A percentile compares a stretch with the other conserved stretches of the same genome.
These are phyloP conservation scores for Sinopyrophorus schimmeli DNA, from an alignment of 2,888 invertebrate species.

Conservation along the genomic window DNA sequence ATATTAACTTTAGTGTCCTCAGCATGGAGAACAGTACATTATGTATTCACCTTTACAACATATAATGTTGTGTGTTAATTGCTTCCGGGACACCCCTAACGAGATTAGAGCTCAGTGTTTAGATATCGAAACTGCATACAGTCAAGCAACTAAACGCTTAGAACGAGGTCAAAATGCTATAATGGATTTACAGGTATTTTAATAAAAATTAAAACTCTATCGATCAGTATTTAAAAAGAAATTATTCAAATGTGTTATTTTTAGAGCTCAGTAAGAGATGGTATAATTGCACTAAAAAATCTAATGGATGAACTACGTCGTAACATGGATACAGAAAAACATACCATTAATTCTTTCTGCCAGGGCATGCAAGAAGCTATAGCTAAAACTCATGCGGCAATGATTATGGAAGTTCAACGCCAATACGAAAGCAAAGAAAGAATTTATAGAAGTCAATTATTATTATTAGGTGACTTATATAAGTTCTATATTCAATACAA, in stretches of 20 bases:
- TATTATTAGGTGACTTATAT: constrained; percentile 45
- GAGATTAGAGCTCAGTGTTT: constrained; percentile 71
- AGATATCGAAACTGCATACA: constrained; percentile 75
- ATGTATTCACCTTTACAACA: constrained; percentile 73
- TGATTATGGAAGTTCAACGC: constrained; percentile 69
- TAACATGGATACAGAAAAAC: constrained; percentile 67
- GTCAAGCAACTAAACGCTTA: constrained; percentile 69
- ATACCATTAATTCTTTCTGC: constrained; percentile 67
- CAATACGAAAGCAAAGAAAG: constrained; percentile 60
- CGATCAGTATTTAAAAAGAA: no score
- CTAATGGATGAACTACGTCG: constrained; percentile 68
- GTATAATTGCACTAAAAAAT: constrained; percentile 66
- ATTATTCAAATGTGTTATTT: no score
- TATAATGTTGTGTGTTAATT: constrained; percentile 73
- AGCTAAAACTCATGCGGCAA: constrained; percentile 66
- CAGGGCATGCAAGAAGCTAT: constrained; percentile 69
- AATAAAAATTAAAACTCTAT: no score
- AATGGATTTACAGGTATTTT: constrained; percentile 52
- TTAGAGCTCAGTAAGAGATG: constrained; percentile 69
- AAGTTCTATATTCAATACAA: background rate
- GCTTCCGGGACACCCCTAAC: constrained; percentile 70
- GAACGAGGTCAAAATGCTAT: constrained; percentile 62
- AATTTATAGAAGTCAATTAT: constrained; percentile 51
- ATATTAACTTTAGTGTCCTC: constrained; percentile 57
- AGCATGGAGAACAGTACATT: constrained; percentile 74